Evolutionary conservation across 2,888 invertebrate genomes (phyloP).

Genomic region (Capitulum mitella): DNA sequence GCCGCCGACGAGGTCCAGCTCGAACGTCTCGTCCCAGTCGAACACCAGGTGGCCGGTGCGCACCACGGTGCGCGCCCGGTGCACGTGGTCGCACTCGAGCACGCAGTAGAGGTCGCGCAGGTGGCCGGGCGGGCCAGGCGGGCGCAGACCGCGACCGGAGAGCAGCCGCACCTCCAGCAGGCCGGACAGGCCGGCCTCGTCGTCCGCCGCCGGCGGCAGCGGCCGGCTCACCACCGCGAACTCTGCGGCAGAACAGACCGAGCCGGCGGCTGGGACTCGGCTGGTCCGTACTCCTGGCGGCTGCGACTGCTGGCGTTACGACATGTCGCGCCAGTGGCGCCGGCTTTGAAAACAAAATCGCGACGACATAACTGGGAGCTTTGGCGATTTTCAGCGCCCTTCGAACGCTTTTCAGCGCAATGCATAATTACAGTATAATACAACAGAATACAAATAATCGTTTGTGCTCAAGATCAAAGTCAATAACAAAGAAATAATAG

Average conservation of each 20-base stretch:
- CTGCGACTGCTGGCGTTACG: no score
- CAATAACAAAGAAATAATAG: no score
- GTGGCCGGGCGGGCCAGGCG: slow-evolving; percentile 52
- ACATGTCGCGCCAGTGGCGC: no score
- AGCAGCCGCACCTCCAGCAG: slow-evolving; percentile 69
- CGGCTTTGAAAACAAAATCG: no score
- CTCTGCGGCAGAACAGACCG: slow-evolving; percentile 31
- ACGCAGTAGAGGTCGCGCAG: slow-evolving; percentile 90
- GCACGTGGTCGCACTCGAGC: slow-evolving; percentile 90
- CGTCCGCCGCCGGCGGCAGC: slow-evolving; percentile 29
- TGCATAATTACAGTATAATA: no score
- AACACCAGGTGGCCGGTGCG: slow-evolving; percentile 92
- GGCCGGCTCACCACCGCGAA: slow-evolving; percentile 34
- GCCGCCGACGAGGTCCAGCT: slow-evolving; percentile 89
- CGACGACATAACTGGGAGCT: no score
- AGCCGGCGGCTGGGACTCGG: no score
- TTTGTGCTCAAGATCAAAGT: no score
- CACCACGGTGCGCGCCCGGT: slow-evolving; percentile 93
- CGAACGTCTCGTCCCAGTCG: slow-evolving; percentile 99
- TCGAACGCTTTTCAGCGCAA: no score
- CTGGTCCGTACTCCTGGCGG: no score
- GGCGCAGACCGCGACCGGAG: slow-evolving; percentile 76
- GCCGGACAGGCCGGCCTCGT: slow-evolving; percentile 62
- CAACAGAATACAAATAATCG: no score
- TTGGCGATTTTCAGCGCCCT: no score